phyloP scores from a whole-genome alignment of 2,113 vertebrate species.

The Pantherophis guttatus region DNA sequence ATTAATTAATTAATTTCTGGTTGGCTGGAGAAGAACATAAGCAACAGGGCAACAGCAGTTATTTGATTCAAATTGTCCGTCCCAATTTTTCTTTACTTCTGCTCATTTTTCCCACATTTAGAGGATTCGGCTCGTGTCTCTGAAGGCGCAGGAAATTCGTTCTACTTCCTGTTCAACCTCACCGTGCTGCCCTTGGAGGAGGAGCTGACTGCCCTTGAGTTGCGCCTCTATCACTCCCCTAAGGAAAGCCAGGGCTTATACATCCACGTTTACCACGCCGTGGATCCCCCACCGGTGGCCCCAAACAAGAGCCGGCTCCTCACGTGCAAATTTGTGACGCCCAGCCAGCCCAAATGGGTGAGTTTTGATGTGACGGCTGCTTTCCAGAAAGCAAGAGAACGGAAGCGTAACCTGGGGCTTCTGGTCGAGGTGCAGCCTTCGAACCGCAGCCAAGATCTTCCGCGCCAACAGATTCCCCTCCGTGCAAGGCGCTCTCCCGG shows the following conservation, averaged over 20 bases:
- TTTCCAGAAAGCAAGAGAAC: constrained; percentile 50
- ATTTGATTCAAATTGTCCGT: not conserved
- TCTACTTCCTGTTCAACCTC: constrained; percentile 75
- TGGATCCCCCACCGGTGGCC: constrained; percentile 11
- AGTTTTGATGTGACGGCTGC: constrained; percentile 70
- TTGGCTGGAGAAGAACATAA: not conserved
- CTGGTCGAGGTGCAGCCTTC: constrained; percentile 67
- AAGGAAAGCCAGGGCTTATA: constrained; percentile 20
- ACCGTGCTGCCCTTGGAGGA: constrained; percentile 78
- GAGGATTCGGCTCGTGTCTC: constrained; percentile 39
- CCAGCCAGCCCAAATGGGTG: constrained; percentile 67
- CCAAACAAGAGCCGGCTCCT: constrained; percentile 59
- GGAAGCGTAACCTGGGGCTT: constrained; percentile 63
- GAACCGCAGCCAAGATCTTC: constrained; percentile 51
- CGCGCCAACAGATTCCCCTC: constrained; percentile 51
- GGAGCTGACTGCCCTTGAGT: constrained; percentile 74
- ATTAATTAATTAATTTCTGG: too few relatives aligned
- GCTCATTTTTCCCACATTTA: constrained; percentile 11
- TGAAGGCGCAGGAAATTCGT: not conserved
- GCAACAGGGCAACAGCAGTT: not conserved
- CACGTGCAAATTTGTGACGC: constrained; percentile 64
- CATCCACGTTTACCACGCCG: constrained; percentile 68
- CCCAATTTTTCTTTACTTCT: not conserved
- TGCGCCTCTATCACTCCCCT: constrained; percentile 64
- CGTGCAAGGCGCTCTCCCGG: constrained; percentile 71